phyloP scores from a whole-genome alignment of 2,797 vertebrate species.

The Sebastes paucispinis region DNA sequence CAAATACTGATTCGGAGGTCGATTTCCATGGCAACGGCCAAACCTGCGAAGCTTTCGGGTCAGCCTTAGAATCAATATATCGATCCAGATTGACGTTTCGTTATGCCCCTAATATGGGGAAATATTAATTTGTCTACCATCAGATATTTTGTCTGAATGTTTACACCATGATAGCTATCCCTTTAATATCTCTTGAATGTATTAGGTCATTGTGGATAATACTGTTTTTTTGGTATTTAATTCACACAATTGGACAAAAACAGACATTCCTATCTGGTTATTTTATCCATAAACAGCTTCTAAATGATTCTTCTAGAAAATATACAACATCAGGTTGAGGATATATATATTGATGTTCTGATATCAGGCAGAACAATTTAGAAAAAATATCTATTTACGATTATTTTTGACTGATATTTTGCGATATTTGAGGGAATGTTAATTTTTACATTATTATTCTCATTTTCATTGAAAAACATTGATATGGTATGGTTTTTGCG shows the following conservation, averaged over 20 bases:
- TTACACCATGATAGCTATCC: not conserved
- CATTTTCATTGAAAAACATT: too few relatives aligned
- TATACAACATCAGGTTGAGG: not conserved
- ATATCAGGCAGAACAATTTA: not conserved
- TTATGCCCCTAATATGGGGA: not conserved
- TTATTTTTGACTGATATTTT: too few relatives aligned
- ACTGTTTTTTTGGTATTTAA: not conserved
- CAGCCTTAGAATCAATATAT: too few relatives aligned
- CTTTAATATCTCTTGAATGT: not conserved
- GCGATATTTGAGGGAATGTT: too few relatives aligned
- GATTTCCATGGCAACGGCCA: too few relatives aligned
- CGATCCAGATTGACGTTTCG: too few relatives aligned
- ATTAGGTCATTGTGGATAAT: not conserved
- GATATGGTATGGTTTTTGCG: too few relatives aligned
- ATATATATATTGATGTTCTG: not conserved
- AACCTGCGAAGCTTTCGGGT: too few relatives aligned
- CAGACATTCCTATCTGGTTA: not conserved
- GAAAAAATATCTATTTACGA: too few relatives aligned
- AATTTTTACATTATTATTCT: too few relatives aligned
- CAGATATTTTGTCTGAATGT: not conserved
- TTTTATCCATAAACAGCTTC: not conserved
- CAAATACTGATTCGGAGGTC: rapidly evolving
- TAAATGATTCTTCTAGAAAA: not conserved
- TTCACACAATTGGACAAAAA: not conserved
- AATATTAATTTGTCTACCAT: not conserved